Conservation (phyloP, 2,113 vertebrate species). For the Miniopterus natalensis region DNA sequence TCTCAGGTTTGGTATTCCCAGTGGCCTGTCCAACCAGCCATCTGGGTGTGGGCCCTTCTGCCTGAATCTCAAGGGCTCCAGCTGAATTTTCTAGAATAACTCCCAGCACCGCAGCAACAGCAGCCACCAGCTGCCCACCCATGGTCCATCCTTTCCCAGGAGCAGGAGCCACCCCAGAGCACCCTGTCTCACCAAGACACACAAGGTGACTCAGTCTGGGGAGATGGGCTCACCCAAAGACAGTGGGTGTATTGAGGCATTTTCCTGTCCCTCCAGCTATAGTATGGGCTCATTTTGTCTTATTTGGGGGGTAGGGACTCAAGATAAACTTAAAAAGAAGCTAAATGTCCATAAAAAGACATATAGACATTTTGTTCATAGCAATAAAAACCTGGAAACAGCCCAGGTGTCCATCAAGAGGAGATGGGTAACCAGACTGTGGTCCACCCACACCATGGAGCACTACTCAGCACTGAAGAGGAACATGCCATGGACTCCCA, state of each 20-base stretch:
- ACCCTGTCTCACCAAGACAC: background rate
- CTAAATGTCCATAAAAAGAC: background rate
- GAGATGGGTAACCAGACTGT: background rate
- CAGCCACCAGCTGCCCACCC: background rate
- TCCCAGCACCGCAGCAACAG: no score
- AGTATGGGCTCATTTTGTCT: background rate
- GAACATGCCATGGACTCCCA: rapidly evolving
- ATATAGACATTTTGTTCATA: background rate
- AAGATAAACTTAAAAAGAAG: background rate
- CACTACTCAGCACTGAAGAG: background rate
- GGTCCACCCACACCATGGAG: rapidly evolving
- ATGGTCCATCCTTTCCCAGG: no score
- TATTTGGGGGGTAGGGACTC: no score
- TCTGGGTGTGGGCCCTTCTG: background rate
- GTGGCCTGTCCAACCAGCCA: background rate
- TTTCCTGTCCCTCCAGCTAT: background rate
- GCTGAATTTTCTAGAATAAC: background rate
- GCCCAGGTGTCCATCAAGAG: background rate
- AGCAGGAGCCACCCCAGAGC: background rate
- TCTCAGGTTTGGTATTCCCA: background rate
- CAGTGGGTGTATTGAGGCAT: rapidly evolving
- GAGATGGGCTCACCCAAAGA: background rate
- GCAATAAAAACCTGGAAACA: background rate
- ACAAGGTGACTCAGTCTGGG: no score
- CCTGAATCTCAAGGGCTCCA: no score